Conservation (phyloP, 2,888 invertebrate species). For the Lasioglossum pauxillum region DNA sequence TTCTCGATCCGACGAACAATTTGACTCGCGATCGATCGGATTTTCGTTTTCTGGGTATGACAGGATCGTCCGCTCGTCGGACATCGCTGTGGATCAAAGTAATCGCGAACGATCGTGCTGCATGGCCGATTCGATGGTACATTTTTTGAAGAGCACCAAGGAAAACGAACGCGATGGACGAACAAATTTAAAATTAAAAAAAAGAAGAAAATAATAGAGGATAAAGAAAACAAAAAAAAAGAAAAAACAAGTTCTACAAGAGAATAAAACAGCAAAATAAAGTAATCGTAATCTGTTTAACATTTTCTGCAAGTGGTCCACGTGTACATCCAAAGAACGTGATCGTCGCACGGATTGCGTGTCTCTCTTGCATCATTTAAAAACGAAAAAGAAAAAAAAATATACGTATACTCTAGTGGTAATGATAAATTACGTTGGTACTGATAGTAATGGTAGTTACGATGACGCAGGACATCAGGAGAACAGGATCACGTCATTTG, state of each 20-base stretch:
- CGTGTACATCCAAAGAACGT: slow-evolving; percentile 44
- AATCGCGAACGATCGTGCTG: slow-evolving; percentile 27
- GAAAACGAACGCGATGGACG: slow-evolving; percentile 56
- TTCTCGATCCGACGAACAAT: not conserved
- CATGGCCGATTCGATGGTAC: slow-evolving; percentile 25
- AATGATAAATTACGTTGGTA: slow-evolving; percentile 51
- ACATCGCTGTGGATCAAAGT: not conserved
- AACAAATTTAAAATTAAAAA: slow-evolving; percentile 50
- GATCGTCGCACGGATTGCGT: slow-evolving; percentile 26
- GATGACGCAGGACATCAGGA: slow-evolving; percentile 28
- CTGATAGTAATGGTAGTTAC: slow-evolving; percentile 44
- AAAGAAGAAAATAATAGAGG: slow-evolving; percentile 35
- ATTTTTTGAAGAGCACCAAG: slow-evolving; percentile 50
- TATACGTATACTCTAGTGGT: slow-evolving; percentile 47
- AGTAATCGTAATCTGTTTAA: slow-evolving; percentile 58
- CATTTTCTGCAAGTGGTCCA: slow-evolving; percentile 48
- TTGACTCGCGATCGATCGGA: not conserved
- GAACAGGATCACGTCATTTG: slow-evolving; percentile 41
- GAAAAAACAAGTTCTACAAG: slow-evolving; percentile 53
- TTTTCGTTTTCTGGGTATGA: not conserved
- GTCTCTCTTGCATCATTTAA: slow-evolving; percentile 56
- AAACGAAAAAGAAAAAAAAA: slow-evolving; percentile 55
- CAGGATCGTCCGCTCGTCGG: not conserved
- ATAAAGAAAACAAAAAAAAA: slow-evolving; percentile 44
- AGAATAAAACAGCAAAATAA: slow-evolving; percentile 63